Conservation (phyloP, 2,888 invertebrate species). For the Drosophila buzzatii region DNA sequence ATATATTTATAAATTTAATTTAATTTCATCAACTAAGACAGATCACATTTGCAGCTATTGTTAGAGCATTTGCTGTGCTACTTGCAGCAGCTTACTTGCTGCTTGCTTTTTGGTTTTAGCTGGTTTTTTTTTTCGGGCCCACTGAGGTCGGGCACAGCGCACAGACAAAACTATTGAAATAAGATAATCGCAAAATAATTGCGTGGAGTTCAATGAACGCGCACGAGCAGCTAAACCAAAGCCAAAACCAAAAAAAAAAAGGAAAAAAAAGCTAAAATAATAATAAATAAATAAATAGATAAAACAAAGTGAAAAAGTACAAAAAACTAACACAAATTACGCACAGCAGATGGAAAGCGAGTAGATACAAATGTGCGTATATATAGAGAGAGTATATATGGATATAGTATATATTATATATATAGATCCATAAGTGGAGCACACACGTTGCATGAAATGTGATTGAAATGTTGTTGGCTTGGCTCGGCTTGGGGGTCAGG, state of each 20-base stretch:
- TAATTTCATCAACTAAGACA: background rate
- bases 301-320: conserved; percentile 18
- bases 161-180: conserved; percentile 46
- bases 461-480: conserved; percentile 34
- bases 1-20: too few species aligned
- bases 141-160: conserved; percentile 20
- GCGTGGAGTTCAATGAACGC: conserved; percentile 70
- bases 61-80: conserved; percentile 15
- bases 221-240: conserved; percentile 16
- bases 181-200: conserved; percentile 76
- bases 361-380: conserved; percentile 63
- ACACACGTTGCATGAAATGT: conserved; percentile 31
- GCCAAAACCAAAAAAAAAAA: background rate
- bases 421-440: conserved; percentile 31
- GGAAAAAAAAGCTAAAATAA: background rate
- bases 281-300: conserved; percentile 28
- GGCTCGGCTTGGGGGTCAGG: conserved; percentile 26
- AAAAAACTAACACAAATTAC: conserved; percentile 30
- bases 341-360: conserved; percentile 26
- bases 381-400: conserved; percentile 3
- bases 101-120: conserved; percentile 25
- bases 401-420: conserved; percentile 9
- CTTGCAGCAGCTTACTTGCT: conserved; percentile 11
- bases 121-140: conserved; percentile 13
- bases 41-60: background rate